Evolutionary conservation across 2,113 vertebrate species (phyloP).

Genomic region (Nansenia antarctica): DNA sequence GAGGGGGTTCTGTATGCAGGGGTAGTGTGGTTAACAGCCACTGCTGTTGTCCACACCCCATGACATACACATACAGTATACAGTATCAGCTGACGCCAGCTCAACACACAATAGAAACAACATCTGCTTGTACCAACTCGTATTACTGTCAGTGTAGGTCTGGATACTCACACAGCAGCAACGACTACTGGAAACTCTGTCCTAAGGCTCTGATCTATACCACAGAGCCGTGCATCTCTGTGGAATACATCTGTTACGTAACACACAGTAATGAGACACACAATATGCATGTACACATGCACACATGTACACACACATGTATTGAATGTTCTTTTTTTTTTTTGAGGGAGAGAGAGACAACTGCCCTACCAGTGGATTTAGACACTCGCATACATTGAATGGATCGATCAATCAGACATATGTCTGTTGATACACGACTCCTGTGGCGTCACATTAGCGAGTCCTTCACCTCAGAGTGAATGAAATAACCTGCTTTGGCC

Average conservation of each 20-base stretch:
- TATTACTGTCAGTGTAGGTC: background rate
- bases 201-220: conserved; percentile 55
- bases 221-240: conserved; percentile 16
- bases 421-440: background rate
- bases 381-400: too few species aligned
- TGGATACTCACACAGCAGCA: background rate
- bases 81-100: background rate
- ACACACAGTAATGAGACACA: conserved; percentile 27
- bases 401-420: background rate
- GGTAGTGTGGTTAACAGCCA: background rate
- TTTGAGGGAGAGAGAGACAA: too few species aligned
- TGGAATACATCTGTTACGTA: conserved; percentile 35
- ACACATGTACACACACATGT: background rate
- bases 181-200: conserved; percentile 46
- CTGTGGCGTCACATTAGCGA: background rate
- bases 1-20: too few species aligned
- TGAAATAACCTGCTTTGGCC: conserved; percentile 45
- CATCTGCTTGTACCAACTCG: background rate
- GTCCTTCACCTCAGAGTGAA: conserved; percentile 2
- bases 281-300: conserved; percentile 9
- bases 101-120: background rate
- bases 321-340: background rate
- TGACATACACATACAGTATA: too few species aligned
- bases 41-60: too few species aligned
- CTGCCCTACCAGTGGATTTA: too few species aligned